Conservation (phyloP, 2,113 vertebrate species). For the Piprites chloris region DNA sequence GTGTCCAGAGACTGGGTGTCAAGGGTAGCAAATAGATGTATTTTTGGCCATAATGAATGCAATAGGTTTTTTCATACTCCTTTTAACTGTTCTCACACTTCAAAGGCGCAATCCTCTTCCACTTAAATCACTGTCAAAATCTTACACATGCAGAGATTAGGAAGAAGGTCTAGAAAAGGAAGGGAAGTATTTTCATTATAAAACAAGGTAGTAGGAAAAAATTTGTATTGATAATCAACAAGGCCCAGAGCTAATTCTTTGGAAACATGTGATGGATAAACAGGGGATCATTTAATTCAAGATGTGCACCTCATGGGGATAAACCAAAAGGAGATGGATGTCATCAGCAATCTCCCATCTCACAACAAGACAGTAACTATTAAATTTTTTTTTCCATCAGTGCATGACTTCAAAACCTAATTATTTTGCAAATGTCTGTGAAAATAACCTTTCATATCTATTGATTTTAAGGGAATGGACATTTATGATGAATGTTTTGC, state of each 20-base stretch:
- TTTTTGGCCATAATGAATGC: not conserved
- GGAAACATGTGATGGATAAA: not conserved
- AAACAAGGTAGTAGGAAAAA: not conserved
- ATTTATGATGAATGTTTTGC: conserved; percentile 2
- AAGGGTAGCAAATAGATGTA: not conserved
- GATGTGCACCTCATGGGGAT: not conserved
- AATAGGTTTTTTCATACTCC: not conserved
- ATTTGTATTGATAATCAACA: not conserved
- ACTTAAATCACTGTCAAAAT: not conserved
- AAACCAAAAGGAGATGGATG: not conserved
- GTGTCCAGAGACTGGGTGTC: not conserved
- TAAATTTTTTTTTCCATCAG: not conserved
- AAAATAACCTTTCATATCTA: not conserved
- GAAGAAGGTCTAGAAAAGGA: not conserved
- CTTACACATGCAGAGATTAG: not conserved
- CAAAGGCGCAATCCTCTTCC: not conserved
- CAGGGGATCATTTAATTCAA: not conserved
- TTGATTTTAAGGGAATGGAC: not conserved
- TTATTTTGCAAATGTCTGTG: not conserved
- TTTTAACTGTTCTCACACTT: not conserved
- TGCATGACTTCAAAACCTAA: not conserved
- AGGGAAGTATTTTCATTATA: not conserved
- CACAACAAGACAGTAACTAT: not conserved
- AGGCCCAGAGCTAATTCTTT: not conserved
- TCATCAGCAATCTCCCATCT: not conserved